Evolutionary conservation across 2,113 vertebrate species (phyloP).

Genomic region (Oncorhynchus gorbuscha): DNA sequence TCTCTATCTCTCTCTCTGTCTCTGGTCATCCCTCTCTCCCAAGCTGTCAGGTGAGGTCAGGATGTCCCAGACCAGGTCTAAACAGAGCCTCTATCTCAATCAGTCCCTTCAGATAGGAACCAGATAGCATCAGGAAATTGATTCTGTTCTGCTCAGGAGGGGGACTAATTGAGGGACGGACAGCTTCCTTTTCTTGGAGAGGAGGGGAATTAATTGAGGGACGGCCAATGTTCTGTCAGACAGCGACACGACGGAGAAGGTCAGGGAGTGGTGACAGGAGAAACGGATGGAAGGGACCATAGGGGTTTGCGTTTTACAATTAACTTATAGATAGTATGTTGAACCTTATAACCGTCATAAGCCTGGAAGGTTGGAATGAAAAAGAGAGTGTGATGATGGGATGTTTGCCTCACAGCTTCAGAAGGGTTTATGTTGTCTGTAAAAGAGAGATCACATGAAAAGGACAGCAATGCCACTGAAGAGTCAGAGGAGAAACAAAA

Average conservation of each 20-base stretch:
- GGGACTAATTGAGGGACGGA: background rate
- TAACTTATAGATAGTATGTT: too few species aligned
- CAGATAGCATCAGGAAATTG: background rate
- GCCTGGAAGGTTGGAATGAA: too few species aligned
- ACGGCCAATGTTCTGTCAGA: background rate
- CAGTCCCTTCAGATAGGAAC: background rate
- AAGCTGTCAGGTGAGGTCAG: background rate
- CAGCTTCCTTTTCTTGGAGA: background rate
- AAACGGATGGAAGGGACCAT: background rate
- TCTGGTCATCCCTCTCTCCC: conserved; percentile 1
- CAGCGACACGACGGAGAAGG: background rate
- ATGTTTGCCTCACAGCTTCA: too few species aligned
- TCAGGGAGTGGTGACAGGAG: background rate
- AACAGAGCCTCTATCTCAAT: conserved; percentile 10
- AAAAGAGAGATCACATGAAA: background rate
- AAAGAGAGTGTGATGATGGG: too few species aligned
- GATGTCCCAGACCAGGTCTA: background rate
- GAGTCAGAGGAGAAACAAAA: background rate
- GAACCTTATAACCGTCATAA: too few species aligned
- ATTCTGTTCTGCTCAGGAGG: background rate
- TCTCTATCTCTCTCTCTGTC: too few species aligned
- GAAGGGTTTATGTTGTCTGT: too few species aligned
- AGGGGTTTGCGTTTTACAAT: too few species aligned
- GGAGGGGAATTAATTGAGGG: background rate
- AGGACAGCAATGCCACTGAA: background rate